Conservation (phyloP, 2,888 invertebrate species). For the Cheilosia variabilis region DNA sequence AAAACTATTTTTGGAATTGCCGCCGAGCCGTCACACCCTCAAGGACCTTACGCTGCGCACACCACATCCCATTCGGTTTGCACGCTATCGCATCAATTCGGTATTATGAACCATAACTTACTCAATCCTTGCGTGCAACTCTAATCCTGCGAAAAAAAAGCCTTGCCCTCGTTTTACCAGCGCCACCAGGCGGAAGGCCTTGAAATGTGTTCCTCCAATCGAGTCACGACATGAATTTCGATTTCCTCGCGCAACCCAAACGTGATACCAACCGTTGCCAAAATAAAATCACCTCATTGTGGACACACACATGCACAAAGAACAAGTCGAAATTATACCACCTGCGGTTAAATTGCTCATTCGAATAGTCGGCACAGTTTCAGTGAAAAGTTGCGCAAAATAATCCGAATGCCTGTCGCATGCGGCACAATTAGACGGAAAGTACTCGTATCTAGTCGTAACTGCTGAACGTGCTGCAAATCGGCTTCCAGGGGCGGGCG, state of each 20-base stretch:
- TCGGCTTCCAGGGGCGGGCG: conserved; percentile 24
- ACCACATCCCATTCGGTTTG: neutral
- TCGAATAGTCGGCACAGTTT: conserved; percentile 3
- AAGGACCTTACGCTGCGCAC: conserved; percentile 1
- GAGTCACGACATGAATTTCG: conserved; percentile 63
- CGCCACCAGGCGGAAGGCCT: conserved; percentile 51
- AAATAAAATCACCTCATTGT: conserved; percentile 26
- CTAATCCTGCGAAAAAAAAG: conserved; percentile 1
- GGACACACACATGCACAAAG: neutral
- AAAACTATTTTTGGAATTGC: neutral
- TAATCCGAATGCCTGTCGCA: neutral
- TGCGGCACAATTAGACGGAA: conserved; percentile 11
- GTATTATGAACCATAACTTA: conserved; percentile 8
- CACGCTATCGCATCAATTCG: conserved; percentile 26
- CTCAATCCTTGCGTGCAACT: conserved; percentile 46
- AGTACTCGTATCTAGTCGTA: conserved; percentile 18
- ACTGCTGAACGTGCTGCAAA: conserved; percentile 11
- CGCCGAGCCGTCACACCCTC: neutral
- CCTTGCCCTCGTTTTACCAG: conserved; percentile 41
- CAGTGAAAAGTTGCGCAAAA: neutral
- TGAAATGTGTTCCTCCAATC: conserved; percentile 21
- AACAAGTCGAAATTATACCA: neutral
- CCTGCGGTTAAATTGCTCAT: conserved; percentile 4
- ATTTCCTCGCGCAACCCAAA: conserved; percentile 58
- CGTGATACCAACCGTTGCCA: conserved; percentile 39